These are phyloP conservation scores for Anolis apletophallus DNA, from an alignment of 2,797 vertebrate genomes.

Conservation along the genomic window DNA sequence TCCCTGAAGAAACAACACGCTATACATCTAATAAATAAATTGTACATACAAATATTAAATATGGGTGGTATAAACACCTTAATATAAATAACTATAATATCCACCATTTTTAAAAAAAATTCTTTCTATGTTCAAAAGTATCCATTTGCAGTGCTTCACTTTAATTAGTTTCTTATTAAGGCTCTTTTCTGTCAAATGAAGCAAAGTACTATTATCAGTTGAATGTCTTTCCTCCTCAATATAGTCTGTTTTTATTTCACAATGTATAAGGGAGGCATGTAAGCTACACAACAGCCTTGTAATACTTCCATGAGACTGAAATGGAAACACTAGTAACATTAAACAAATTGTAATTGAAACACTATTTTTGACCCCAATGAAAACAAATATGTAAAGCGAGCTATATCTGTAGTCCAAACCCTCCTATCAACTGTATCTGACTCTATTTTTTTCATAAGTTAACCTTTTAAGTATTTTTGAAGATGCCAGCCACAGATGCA, in stretches of 20 bases:
- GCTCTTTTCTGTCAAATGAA: not conserved
- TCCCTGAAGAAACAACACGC: no score
- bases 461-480: not conserved
- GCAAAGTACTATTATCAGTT: not conserved
- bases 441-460: not conserved
- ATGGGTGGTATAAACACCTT: not conserved
- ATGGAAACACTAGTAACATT: not conserved
- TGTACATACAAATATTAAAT: not conserved
- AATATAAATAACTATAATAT: not conserved
- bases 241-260: not conserved
- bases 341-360: not conserved
- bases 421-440: no score
- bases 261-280: not conserved
- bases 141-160: not conserved
- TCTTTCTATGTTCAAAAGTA: not conserved
- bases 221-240: not conserved
- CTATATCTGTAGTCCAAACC: no score
- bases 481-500: no score
- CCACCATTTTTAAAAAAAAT: not conserved
- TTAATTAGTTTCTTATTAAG: not conserved
- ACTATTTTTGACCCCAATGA: not conserved
- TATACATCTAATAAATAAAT: no score
- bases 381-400: not conserved
- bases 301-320: not conserved
- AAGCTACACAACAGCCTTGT: not conserved